Evolutionary conservation across 1,140 invertebrate genomes (phyloP), one percentile per base, ranked within the genome.

Genomic region (Drosophila santomea): DNA sequence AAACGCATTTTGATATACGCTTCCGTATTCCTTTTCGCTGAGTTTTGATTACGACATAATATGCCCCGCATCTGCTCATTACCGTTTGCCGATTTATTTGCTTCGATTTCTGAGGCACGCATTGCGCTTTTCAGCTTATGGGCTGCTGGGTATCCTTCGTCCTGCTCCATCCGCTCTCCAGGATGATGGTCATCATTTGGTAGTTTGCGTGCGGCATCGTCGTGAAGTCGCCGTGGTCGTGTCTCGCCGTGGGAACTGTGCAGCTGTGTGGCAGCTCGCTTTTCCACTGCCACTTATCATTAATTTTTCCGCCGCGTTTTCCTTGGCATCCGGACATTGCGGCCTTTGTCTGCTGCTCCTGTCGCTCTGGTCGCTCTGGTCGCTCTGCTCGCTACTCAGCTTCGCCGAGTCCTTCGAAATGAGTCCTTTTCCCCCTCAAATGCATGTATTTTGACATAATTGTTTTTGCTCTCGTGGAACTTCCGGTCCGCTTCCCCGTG

Each of bases 311-410:
- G 75, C 62, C 81, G 78, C 82, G 74, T 90, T 62, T 68, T 39
- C 71, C 72, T 77, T 91, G 88, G 86, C 82, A 91, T 88, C 76
- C 82, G 80, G 86, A 90, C 88, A 88, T 77, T 90, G 57, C 59
- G 59, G 76, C 76, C 75, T 68, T 82, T 71, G 45, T 64, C 62
- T 47, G 67, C 12, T 36, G 35, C 35, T 36, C 35, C 35, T 25
- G 35, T 36, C 36, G 3, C 25, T 48, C 64, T 45, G 44, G 45
- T 58, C 12, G 23, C 50, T 54, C n/a, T n/a, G n/a, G 35, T 36
- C 36, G 3, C 25, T 48, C 64, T 45, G 44, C 45, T 58, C 12
- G 23, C 50, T 54, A 35, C 67, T 69, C 41, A 57, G 48, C 47
- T 38, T 32, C 32, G 32, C 8, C 32, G 32, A 7, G 7, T 32